Percentiles rank a stretch among this genome's conserved stretches.
phyloP scores from a whole-genome alignment of 2,888 invertebrate genomes.

The Pyrochroa serraticornis region DNA sequence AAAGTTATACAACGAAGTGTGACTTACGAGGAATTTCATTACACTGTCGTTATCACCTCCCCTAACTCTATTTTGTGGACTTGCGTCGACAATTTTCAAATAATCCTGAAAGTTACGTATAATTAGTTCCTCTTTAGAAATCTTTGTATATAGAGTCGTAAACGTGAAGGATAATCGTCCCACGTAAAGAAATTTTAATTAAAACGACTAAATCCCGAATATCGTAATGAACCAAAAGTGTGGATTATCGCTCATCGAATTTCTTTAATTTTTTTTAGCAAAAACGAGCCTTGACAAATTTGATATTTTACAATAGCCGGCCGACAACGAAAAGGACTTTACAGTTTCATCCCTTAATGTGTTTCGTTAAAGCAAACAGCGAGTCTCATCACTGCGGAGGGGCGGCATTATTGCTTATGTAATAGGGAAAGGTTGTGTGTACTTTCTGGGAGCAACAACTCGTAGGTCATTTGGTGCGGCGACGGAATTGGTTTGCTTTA shows the following conservation, averaged over 20 bases:
- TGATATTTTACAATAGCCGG: slow-evolving; percentile 18
- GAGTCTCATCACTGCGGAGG: slow-evolving; percentile 27
- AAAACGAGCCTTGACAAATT: too few relatives aligned
- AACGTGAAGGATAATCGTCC: too few relatives aligned
- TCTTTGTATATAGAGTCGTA: too few relatives aligned
- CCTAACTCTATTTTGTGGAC: too few relatives aligned
- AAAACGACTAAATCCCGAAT: too few relatives aligned
- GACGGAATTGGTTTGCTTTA: not conserved
- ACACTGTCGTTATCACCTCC: too few relatives aligned
- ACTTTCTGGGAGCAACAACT: slow-evolving; percentile 1
- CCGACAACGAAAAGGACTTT: slow-evolving; percentile 20
- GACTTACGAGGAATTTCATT: not conserved
- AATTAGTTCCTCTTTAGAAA: not conserved
- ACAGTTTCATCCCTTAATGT: slow-evolving; percentile 34
- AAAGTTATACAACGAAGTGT: too few relatives aligned
- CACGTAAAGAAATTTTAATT: too few relatives aligned
- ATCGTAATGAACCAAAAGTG: too few relatives aligned
- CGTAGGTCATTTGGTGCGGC: not conserved
- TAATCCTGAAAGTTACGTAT: not conserved
- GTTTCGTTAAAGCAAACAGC: slow-evolving; percentile 35
- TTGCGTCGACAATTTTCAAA: not conserved
- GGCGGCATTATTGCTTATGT: slow-evolving; percentile 36
- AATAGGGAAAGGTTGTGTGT: slow-evolving; percentile 29
- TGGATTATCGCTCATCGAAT: not conserved
- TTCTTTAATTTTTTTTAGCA: too few relatives aligned